These are phyloP conservation scores for Lasioglossum figueresi DNA, from an alignment of 2,888 invertebrate genomes.

Conservation along the genomic window DNA sequence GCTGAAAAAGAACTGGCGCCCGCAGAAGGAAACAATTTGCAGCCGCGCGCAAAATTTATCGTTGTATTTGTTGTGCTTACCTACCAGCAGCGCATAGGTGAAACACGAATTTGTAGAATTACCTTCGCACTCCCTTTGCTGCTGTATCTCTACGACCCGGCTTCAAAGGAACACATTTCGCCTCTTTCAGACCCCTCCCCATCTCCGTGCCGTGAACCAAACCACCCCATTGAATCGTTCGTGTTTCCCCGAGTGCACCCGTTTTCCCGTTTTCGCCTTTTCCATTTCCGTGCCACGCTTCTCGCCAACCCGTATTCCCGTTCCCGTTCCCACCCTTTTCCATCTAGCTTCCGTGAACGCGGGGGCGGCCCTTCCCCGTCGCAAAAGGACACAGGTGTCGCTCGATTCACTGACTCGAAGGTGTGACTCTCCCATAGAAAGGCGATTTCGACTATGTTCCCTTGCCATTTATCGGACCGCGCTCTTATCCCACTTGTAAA, in stretches of 20 bases:
- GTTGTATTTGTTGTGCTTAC: conserved; percentile 20
- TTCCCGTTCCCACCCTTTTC: conserved; percentile 11
- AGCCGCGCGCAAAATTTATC: neutral
- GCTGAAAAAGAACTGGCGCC: neutral
- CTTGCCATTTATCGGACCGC: conserved; percentile 28
- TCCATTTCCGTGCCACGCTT: conserved; percentile 57
- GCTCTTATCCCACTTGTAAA: conserved; percentile 29
- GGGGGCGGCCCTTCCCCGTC: conserved; percentile 7
- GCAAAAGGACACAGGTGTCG: conserved; percentile 39
- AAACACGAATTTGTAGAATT: conserved; percentile 51
- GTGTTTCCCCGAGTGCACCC: conserved; percentile 64
- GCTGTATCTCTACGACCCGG: conserved; percentile 48
- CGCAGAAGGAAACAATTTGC: conserved; percentile 41
- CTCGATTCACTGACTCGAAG: conserved; percentile 42
- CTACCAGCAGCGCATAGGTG: conserved; percentile 16
- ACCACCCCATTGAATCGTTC: conserved; percentile 60
- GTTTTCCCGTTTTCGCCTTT: conserved; percentile 61
- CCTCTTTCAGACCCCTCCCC: conserved; percentile 26
- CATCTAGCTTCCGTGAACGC: conserved; percentile 23
- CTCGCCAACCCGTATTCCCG: conserved; percentile 37
- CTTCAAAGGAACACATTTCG: conserved; percentile 68
- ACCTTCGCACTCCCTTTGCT: conserved; percentile 27
- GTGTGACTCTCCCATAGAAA: conserved; percentile 30
- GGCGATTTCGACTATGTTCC: conserved; percentile 26
- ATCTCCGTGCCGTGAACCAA: conserved; percentile 40